A percentile compares a stretch with the other conserved stretches of the same genome.
Evolutionary conservation across 2,888 invertebrate genomes (phyloP).

Genomic region (Linnaemya vulpina): DNA sequence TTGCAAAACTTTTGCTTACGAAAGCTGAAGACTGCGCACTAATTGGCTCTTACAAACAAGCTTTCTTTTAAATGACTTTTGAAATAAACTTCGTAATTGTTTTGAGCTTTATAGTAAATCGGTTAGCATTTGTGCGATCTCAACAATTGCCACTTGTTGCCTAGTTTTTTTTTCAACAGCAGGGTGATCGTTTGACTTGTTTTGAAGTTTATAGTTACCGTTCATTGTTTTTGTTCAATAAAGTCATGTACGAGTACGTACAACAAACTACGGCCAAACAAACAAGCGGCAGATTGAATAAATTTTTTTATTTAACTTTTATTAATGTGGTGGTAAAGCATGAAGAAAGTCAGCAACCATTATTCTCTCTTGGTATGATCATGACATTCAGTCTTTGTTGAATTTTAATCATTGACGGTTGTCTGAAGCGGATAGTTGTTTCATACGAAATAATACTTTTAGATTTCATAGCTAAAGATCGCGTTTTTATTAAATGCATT

Average conservation of each 20-base stretch:
- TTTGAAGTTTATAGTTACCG: constrained; percentile 40
- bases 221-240: constrained; percentile 8
- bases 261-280: constrained; percentile 12
- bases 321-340: constrained; percentile 25
- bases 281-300: constrained; percentile 42
- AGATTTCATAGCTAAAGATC: constrained; percentile 16
- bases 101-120: constrained; percentile 14
- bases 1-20: no score
- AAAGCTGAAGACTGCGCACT: no score
- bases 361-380: constrained; percentile 73
- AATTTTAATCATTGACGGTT: constrained; percentile 77
- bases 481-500: constrained; percentile 16
- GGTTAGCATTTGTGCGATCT: constrained; percentile 55
- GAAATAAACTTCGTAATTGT: neutral
- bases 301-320: constrained; percentile 25
- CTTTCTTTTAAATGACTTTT: neutral
- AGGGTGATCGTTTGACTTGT: constrained; percentile 61
- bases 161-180: constrained; percentile 28
- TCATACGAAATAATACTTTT: constrained; percentile 27
- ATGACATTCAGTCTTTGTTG: constrained; percentile 81
- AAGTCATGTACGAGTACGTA: neutral
- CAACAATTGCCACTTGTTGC: constrained; percentile 66
- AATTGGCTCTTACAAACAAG: neutral
- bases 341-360: constrained; percentile 49
- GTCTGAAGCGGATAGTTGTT: constrained; percentile 62